Conservation (phyloP, 1,140 invertebrate species). For the Pseudomyrmex flavicornis region DNA sequence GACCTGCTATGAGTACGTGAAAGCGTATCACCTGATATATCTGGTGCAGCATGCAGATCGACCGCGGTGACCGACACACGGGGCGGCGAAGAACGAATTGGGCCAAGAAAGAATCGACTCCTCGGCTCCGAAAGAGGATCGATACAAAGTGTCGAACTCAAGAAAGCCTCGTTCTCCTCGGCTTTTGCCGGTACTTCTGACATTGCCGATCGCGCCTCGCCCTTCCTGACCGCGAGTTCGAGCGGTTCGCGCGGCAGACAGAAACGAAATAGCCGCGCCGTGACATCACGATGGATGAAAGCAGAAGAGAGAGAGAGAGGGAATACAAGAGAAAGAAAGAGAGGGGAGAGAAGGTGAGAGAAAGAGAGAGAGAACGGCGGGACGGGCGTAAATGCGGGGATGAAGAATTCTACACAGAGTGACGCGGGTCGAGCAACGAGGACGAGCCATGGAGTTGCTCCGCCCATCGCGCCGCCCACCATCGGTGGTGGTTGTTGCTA, state of each 20-base stretch:
- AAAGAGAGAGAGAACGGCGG: not conserved
- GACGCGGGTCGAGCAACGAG: constrained; percentile 66
- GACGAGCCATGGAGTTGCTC: constrained; percentile 64
- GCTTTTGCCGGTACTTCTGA: constrained; percentile 70
- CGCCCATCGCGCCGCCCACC: constrained; percentile 68
- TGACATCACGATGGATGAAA: constrained; percentile 27
- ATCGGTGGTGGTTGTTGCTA: constrained; percentile 66
- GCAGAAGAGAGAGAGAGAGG: constrained; percentile 24
- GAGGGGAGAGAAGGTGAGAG: not conserved
- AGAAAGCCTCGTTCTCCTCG: constrained; percentile 11
- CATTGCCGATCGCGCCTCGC: constrained; percentile 64
- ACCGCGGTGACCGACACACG: not conserved
- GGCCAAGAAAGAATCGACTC: constrained; percentile 18
- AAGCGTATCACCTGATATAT: constrained; percentile 2
- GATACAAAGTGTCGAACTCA: constrained; percentile 68
- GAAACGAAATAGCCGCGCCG: constrained; percentile 42
- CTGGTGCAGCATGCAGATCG: not conserved
- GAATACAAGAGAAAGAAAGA: constrained; percentile 40
- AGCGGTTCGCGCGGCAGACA: constrained; percentile 37
- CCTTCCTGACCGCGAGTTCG: constrained; percentile 30
- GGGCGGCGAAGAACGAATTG: not conserved
- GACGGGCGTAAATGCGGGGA: constrained; percentile 37
- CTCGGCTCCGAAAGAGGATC: constrained; percentile 55
- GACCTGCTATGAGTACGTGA: not conserved
- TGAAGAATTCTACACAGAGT: constrained; percentile 68